Conservation (phyloP, 2,888 invertebrate genomes). For the Slavum lentiscoides region DNA sequence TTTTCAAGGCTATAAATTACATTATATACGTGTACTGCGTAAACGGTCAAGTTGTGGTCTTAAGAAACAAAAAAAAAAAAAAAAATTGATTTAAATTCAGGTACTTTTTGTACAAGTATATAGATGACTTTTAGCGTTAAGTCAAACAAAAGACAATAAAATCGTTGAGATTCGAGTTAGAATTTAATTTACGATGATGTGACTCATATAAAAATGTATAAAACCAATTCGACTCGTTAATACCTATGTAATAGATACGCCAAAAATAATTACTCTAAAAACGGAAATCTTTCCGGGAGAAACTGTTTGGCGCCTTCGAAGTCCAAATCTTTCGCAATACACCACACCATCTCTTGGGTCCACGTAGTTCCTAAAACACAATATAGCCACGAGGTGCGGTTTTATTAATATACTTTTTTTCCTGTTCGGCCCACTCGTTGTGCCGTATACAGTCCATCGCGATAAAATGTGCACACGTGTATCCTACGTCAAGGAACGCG, state of each 20-base stretch:
- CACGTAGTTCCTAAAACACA: constrained; percentile 70
- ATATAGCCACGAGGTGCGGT: neutral
- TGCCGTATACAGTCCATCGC: neutral
- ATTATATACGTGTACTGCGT: no score
- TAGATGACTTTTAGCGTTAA: no score
- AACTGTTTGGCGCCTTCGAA: constrained; percentile 64
- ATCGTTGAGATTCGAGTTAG: no score
- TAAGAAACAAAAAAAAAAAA: no score
- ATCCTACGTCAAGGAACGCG: neutral
- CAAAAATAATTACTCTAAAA: constrained; percentile 67
- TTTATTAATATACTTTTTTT: neutral
- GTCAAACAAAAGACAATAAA: no score
- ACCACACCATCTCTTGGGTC: constrained; percentile 77
- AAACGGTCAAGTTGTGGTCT: no score
- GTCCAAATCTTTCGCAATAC: constrained; percentile 68
- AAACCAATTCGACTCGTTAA: no score
- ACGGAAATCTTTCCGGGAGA: constrained; percentile 70
- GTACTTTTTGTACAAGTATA: neutral
- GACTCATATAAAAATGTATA: no score
- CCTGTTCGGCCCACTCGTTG: neutral
- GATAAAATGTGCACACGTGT: constrained; percentile 3
- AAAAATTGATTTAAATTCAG: no score
- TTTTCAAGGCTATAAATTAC: no score
- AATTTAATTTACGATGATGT: no score
- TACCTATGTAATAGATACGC: neutral